Percentiles rank a stretch among this genome's conserved stretches.
These are phyloP conservation scores for Abrostola tripartita DNA, from an alignment of 2,888 invertebrate genomes.

Conservation along the genomic window DNA sequence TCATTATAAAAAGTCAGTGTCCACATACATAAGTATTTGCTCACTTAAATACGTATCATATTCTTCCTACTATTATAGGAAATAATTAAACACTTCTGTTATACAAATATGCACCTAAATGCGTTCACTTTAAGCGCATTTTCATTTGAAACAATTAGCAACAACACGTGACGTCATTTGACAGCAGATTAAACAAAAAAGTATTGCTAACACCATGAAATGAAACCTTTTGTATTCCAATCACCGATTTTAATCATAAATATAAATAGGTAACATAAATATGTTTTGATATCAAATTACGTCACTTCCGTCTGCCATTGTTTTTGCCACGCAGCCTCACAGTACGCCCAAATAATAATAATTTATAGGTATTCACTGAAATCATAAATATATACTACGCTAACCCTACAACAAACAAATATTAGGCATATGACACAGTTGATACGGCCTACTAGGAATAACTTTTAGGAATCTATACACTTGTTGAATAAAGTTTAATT, in stretches of 20 bases:
- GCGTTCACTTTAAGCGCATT: constrained; percentile 16
- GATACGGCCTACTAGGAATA: constrained; percentile 54
- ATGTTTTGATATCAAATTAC: constrained; percentile 28
- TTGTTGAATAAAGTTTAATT: constrained; percentile 33
- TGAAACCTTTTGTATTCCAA: not conserved
- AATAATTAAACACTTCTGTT: constrained; percentile 18
- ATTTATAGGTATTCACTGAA: constrained; percentile 41
- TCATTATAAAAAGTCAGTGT: constrained; percentile 4
- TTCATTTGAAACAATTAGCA: constrained; percentile 8
- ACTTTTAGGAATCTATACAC: constrained; percentile 36
- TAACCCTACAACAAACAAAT: constrained; percentile 43
- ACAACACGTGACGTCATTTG: constrained; percentile 12
- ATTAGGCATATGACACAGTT: constrained; percentile 50
- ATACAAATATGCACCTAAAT: constrained; percentile 17
- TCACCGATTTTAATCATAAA: not conserved
- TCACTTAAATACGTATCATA: constrained; percentile 3
- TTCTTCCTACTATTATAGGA: constrained; percentile 26
- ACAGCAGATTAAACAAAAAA: not conserved
- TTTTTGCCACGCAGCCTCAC: constrained; percentile 36
- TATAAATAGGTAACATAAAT: constrained; percentile 17
- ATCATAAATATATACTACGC: constrained; percentile 50
- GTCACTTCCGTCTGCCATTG: constrained; percentile 15
- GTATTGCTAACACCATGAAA: too few relatives aligned
- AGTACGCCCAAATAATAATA: constrained; percentile 42
- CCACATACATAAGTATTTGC: not conserved